Conservation (phyloP, 92 coral and sea anemone genomes). For the Paragorgia papillata region DNA sequence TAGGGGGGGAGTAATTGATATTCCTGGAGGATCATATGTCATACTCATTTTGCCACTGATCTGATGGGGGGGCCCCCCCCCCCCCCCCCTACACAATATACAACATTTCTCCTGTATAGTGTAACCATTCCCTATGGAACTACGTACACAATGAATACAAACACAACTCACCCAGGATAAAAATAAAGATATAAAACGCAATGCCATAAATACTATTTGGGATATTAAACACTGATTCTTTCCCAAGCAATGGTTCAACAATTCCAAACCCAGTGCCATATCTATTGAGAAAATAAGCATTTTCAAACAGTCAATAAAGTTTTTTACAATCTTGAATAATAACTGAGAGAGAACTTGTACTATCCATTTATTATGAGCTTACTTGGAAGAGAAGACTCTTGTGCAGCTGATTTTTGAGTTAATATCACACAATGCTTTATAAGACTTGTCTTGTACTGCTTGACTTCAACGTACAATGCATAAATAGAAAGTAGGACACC, state of each 20-base stretch:
- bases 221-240: slow-evolving; percentile 81
- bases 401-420: slow-evolving; percentile 94
- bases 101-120: too few relatives aligned
- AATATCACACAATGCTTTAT: slow-evolving; percentile 90
- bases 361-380: slow-evolving; percentile 32
- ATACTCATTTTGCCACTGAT: too few relatives aligned
- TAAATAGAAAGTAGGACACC: slow-evolving; percentile 79
- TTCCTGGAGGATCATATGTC: too few relatives aligned
- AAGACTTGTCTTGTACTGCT: slow-evolving; percentile 69
- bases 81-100: too few relatives aligned
- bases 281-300: slow-evolving; percentile 38
- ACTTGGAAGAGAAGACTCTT: slow-evolving; percentile 92
- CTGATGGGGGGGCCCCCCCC: too few relatives aligned
- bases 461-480: slow-evolving; percentile 88
- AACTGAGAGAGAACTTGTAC: too few relatives aligned
- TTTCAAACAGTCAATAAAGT: not conserved
- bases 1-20: too few relatives aligned
- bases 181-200: slow-evolving; percentile 68
- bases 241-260: slow-evolving; percentile 88
- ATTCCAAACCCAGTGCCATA: slow-evolving; percentile 99
- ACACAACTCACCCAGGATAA: slow-evolving; percentile 79
- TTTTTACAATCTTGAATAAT: not conserved
- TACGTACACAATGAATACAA: too few relatives aligned
- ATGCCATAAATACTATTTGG: slow-evolving; percentile 96
- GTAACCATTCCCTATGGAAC: too few relatives aligned